Evolutionary conservation across 1,140 invertebrate genomes (phyloP).

Genomic region (Dinoponera quadriceps): DNA sequence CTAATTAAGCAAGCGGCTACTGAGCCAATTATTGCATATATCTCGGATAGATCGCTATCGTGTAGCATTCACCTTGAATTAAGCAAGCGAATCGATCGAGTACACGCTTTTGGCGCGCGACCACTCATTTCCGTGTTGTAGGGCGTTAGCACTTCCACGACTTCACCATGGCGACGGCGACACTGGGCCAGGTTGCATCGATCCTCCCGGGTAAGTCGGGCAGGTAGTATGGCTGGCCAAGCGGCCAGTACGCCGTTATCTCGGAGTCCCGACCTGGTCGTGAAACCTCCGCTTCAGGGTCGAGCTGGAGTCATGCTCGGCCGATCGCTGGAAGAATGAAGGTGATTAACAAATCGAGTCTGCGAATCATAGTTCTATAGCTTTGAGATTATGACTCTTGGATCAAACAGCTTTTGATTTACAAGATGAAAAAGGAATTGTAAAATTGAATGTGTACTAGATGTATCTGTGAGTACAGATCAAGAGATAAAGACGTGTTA

Average conservation of each 20-base stretch:
- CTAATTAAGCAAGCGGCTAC: too few relatives aligned
- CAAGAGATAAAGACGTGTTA: too few relatives aligned
- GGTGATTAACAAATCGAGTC: neutral
- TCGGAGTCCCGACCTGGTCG: neutral
- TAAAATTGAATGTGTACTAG: too few relatives aligned
- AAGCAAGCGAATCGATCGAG: conserved; percentile 24
- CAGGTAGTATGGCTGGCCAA: conserved; percentile 15
- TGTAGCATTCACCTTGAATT: neutral
- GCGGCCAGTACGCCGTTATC: neutral
- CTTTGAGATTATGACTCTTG: neutral
- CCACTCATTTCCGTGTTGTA: conserved; percentile 29
- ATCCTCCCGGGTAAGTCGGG: conserved; percentile 35
- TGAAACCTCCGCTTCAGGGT: neutral
- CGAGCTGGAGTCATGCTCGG: neutral
- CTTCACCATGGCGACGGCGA: conserved; percentile 71
- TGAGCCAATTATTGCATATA: too few relatives aligned
- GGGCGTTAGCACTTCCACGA: conserved; percentile 42
- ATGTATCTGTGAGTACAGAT: too few relatives aligned
- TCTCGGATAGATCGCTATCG: too few relatives aligned
- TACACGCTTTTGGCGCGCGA: conserved; percentile 4
- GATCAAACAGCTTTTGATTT: neutral
- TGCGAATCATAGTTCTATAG: neutral
- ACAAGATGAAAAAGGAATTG: too few relatives aligned
- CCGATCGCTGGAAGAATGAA: neutral
- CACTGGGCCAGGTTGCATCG: conserved; percentile 63